Percentiles rank a stretch among this genome's conserved stretches.
Conservation (phyloP, 2,113 vertebrate species). For the Montifringilla adamsi region DNA sequence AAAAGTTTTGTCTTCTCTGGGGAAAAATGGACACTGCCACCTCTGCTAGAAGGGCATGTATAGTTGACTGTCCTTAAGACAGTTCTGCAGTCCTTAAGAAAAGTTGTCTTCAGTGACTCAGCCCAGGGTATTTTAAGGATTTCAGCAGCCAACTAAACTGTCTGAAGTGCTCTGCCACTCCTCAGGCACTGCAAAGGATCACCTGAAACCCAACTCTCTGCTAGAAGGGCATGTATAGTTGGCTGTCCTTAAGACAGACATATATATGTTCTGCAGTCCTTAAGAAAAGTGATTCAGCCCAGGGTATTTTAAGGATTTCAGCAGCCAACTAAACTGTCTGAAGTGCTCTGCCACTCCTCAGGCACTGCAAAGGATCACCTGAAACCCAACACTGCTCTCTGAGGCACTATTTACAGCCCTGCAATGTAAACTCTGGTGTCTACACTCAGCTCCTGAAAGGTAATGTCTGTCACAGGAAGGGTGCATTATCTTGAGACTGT, state of each 20-base stretch:
- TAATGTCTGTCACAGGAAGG: neutral
- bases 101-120: neutral
- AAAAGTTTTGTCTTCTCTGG: neutral
- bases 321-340: neutral
- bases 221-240: fast-evolving
- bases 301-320: neutral
- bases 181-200: neutral
- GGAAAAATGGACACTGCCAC: neutral
- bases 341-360: neutral
- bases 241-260: too few relatives aligned
- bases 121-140: neutral
- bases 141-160: neutral
- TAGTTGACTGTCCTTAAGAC: neutral
- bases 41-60: fast-evolving
- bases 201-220: neutral
- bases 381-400: neutral
- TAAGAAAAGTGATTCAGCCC: neutral
- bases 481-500: neutral
- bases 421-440: neutral
- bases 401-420: neutral
- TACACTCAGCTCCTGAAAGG: neutral
- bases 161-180: neutral
- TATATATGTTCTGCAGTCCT: too few relatives aligned
- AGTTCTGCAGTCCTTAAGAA: neutral
- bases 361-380: neutral